Evolutionary conservation across 35 echinoderm and acorn worm genomes (phyloP), one percentile per base, ranked within the genome.

Genomic region (Lytechinus pictus): DNA sequence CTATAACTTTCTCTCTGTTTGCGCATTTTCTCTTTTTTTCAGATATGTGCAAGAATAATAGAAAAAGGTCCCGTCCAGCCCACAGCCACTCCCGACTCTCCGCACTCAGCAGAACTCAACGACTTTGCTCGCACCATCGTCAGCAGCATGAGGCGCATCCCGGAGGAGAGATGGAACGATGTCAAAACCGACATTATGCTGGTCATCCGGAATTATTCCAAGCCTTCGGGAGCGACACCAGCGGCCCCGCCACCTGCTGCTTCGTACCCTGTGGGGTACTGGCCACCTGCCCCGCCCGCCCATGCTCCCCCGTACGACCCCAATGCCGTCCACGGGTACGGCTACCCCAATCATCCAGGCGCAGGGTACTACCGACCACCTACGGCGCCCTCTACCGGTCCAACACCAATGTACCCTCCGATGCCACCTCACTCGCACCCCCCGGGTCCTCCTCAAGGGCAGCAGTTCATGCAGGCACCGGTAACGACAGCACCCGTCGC

Each of bases 111-210:
- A 27, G 94, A 95, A 86, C 94, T 95, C 27, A 61, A 95, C 6
- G 61, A 86, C 94, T 95, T 95, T 44, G 94, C 94, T 3, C 27
- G 94, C 58, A 87, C 29, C 72, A 72, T 95, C 27, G 94, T 95
- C 60, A 95, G 94, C 94, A 95, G 94, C 21, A 95, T 95, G 94
- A 87, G 94, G 79, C 94, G 94, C 14, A 87, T 95, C 60, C 94
- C 94, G 13, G 94, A 95, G 72, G 94, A 91, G 28, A 51, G 94
- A 53, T 95, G 94, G 94, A 95, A 95, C 12, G 94, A 95, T 56
- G 94, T 95, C 2, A 95, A 95, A 29, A 87, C 94, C 12, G 94
- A 95, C 60, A 58, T 95, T 19, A 72, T 95, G 94, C 58, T 95
- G 27, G 94, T 95, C 19, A 52, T 95, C 13, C 27, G 29, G 94